These are phyloP conservation scores for Eupithecia vulgata DNA, from an alignment of 2,888 invertebrate genomes.

Conservation along the genomic window DNA sequence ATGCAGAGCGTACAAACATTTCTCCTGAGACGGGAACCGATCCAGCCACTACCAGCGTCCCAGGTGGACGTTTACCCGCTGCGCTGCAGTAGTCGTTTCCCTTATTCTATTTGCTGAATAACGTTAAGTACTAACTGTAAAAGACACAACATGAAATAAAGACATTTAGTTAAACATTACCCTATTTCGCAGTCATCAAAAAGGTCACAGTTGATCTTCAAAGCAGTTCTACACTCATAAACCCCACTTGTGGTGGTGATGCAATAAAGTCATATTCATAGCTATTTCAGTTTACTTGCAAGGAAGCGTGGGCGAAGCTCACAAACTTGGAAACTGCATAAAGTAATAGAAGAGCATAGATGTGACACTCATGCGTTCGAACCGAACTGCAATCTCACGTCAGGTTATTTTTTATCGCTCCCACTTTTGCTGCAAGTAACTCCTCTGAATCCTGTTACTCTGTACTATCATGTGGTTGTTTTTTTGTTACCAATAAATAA, in stretches of 20 bases:
- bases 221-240: not conserved
- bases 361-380: constrained; percentile 6
- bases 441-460: not conserved
- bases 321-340: constrained; percentile 29
- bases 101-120: not conserved
- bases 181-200: not conserved
- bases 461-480: not conserved
- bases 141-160: not conserved
- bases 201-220: constrained; percentile 9
- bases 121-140: not conserved
- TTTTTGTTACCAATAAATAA: not conserved
- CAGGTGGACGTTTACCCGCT: not conserved
- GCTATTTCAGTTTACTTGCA: constrained; percentile 26
- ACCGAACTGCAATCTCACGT: not conserved
- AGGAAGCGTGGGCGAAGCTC: constrained; percentile 40
- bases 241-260: constrained; percentile 10
- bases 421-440: not conserved
- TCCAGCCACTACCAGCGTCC: not conserved
- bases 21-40: not conserved
- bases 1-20: not conserved
- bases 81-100: not conserved
- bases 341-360: constrained; percentile 11
- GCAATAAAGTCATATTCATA: constrained; percentile 12
- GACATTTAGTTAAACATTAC: not conserved
- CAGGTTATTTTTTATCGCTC: not conserved